Percentiles rank a stretch among this genome's conserved stretches.
Conservation (phyloP, 2,797 vertebrate genomes). For the Chloroceryle amazona region DNA sequence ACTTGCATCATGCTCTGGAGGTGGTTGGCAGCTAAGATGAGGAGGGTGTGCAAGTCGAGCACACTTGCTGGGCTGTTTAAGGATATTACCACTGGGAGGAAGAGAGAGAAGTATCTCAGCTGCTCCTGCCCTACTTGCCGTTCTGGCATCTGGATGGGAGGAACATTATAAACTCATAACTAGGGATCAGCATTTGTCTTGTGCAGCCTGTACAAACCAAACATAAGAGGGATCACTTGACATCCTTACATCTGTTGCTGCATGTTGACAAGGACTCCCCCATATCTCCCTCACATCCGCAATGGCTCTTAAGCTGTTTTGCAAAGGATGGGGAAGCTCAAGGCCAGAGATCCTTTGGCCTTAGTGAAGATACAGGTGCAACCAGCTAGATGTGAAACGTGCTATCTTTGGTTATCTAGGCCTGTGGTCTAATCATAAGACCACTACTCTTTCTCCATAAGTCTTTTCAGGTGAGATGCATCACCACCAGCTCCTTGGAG, state of each 20-base stretch:
- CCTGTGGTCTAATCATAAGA: not conserved
- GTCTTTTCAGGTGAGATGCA: not conserved
- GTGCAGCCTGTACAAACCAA: not conserved
- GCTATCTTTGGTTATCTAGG: not conserved
- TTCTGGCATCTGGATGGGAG: constrained; percentile 12
- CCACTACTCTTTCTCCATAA: not conserved
- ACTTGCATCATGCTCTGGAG: not conserved
- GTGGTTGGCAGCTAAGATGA: not conserved
- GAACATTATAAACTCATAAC: not conserved
- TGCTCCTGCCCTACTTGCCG: not conserved
- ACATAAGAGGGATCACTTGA: not conserved
- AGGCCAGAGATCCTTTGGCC: not conserved
- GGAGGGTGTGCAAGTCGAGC: accelerated
- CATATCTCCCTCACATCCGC: not conserved
- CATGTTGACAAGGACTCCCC: not conserved
- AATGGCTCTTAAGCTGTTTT: not conserved
- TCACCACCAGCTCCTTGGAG: not conserved
- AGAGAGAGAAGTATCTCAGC: constrained; percentile 1
- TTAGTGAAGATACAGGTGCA: not conserved
- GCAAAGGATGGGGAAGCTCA: not conserved
- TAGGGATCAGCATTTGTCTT: not conserved
- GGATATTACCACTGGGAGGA: not conserved
- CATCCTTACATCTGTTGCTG: not conserved
- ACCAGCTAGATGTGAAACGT: not conserved
- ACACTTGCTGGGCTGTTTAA: not conserved